Conservation (phyloP, 2,113 vertebrate species). For the Scomber colias region DNA sequence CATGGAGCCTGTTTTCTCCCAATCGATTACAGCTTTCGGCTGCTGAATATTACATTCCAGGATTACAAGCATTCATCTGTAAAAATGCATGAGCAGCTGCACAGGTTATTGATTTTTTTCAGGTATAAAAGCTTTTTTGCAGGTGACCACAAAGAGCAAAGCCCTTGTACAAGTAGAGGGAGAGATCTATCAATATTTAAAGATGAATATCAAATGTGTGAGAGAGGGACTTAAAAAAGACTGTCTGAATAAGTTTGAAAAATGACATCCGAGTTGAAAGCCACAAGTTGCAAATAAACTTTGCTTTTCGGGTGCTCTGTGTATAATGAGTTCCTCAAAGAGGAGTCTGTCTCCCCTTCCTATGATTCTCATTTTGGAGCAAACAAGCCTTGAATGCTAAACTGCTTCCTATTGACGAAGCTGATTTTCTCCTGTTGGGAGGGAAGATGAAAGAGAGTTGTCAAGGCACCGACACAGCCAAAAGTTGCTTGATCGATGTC, state of each 20-base stretch:
- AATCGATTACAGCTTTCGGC: conserved; percentile 49
- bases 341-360: conserved; percentile 2
- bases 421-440: background rate
- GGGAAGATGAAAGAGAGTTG: conserved; percentile 37
- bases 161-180: background rate
- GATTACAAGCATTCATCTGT: conserved; percentile 10
- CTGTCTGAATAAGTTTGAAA: conserved; percentile 26
- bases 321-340: conserved; percentile 38
- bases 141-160: conserved; percentile 24
- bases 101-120: conserved; percentile 42
- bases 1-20: conserved; percentile 1
- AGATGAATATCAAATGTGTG: conserved; percentile 19
- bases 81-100: conserved; percentile 54
- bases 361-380: background rate
- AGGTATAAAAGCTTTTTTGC: conserved; percentile 39
- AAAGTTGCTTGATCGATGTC: conserved; percentile 59
- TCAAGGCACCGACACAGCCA: conserved; percentile 7
- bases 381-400: conserved; percentile 57
- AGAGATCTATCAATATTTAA: conserved; percentile 37
- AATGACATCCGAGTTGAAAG: conserved; percentile 5
- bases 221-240: background rate
- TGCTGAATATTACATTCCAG: conserved; percentile 58
- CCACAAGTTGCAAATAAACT: conserved; percentile 8
- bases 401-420: conserved; percentile 12
- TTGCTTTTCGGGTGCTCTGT: conserved; percentile 22